phyloP scores from a whole-genome alignment of 2,797 vertebrate genomes.

The Halcyon leucocephala region DNA sequence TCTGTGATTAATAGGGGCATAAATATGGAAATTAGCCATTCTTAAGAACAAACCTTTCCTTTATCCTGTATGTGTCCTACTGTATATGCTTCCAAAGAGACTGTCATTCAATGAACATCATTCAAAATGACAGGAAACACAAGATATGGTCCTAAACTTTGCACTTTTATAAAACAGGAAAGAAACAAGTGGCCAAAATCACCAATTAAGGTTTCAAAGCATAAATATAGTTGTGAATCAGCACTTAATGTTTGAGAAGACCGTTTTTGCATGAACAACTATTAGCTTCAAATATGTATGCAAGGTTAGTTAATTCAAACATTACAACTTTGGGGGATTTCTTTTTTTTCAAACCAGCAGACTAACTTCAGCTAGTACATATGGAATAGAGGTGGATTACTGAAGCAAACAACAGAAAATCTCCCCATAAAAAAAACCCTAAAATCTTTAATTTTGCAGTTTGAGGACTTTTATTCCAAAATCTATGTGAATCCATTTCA shows the following conservation, averaged over 20 bases:
- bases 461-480: neutral
- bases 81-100: neutral
- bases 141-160: neutral
- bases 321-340: too few relatives aligned
- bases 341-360: neutral
- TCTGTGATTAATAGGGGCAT: neutral
- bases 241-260: neutral
- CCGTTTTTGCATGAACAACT: neutral
- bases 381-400: neutral
- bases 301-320: neutral
- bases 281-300: neutral
- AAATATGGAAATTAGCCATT: neutral
- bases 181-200: neutral
- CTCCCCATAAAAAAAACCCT: neutral
- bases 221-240: neutral
- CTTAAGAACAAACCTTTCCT: neutral
- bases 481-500: neutral
- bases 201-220: neutral
- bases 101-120: neutral
- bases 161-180: neutral
- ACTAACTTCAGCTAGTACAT: neutral
- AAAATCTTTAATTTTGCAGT: neutral
- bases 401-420: neutral
- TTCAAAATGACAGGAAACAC: neutral
- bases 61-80: neutral